Evolutionary conservation across 2,888 invertebrate genomes (phyloP), one percentile per base, ranked within the genome.

Genomic region (Digitonthophagus gazella): DNA sequence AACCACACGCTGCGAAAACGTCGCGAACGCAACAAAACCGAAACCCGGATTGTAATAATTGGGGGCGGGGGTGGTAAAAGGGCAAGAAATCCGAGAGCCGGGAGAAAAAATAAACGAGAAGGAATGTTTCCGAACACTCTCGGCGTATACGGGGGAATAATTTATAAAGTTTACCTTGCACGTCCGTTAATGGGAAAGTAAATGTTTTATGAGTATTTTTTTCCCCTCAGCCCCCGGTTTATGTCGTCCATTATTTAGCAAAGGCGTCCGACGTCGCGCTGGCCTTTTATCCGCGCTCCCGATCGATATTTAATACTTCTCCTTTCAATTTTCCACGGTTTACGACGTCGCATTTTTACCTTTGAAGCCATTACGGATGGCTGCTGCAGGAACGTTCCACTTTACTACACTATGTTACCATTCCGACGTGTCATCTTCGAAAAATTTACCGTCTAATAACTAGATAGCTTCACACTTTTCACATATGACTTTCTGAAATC

Each of bases 141-240:
- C 64, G 19, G 20, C 64, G 56, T 68, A 67, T 63, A 56, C 57
- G 44, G 18, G 57, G 57, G 65, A 66, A 69, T 66, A 56, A 66
- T 69, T 69, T 66, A 69, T 63, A 69, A 69, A 69, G 68, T 69
- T 69, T 69, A 66, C 66, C 61, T 66, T 61, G 56, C 63, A 61
- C 61, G 66, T 66, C 54, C 68, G 65, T 61, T 69, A 66, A 69
- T 63, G 61, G 66, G 14, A 15, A 66, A 57, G 66, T 56, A 66
- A 66, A 69, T 69, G 66, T 69, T 69, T 69, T 69, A 69, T 69
- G 68, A 69, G 68, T 3, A 15, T 69, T 69, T 69, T 69, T 69
- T 69, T 65, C 65, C 68, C 58, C 61, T 66, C 28, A 11, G 8
- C 28, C 28, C 8, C 61, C 61, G 61, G 68, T 66, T 69, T 65